Evolutionary conservation across 2,113 vertebrate species (phyloP).

Genomic region (Gallinago paraguaiae): DNA sequence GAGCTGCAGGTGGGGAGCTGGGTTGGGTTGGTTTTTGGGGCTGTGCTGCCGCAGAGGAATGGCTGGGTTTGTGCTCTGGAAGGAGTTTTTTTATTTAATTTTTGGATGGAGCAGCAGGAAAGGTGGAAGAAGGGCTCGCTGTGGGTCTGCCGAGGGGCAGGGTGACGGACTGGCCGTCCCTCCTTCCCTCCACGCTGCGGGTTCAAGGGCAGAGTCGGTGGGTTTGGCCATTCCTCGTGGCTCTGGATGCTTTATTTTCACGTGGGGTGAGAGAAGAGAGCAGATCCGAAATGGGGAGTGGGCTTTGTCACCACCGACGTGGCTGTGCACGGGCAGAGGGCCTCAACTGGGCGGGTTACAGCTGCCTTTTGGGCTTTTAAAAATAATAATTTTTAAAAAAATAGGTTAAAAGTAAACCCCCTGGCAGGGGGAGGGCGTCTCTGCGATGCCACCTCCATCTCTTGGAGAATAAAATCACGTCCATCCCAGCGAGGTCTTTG

Average conservation of each 20-base stretch:
- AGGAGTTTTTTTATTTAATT: not conserved
- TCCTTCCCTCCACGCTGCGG: not conserved
- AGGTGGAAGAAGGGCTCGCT: fast-evolving
- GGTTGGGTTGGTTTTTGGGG: not conserved
- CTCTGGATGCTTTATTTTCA: not conserved
- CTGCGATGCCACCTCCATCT: fast-evolving
- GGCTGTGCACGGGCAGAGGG: not conserved
- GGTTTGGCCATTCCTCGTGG: too few relatives aligned
- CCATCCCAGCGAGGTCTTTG: not conserved
- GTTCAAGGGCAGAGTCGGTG: not conserved
- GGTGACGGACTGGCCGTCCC: fast-evolving
- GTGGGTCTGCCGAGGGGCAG: not conserved
- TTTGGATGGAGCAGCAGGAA: not conserved
- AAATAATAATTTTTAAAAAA: not conserved
- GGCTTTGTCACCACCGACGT: fast-evolving
- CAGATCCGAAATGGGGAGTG: fast-evolving
- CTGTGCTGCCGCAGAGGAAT: not conserved
- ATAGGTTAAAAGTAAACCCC: not conserved
- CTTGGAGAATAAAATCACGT: not conserved
- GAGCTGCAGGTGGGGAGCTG: not conserved
- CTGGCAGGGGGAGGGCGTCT: not conserved
- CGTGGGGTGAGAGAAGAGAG: not conserved
- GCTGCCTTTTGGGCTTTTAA: not conserved
- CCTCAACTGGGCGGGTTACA: not conserved
- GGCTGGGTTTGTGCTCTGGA: not conserved